Evolutionary conservation across 2,797 vertebrate genomes (phyloP).

Genomic region (Chanos chanos): DNA sequence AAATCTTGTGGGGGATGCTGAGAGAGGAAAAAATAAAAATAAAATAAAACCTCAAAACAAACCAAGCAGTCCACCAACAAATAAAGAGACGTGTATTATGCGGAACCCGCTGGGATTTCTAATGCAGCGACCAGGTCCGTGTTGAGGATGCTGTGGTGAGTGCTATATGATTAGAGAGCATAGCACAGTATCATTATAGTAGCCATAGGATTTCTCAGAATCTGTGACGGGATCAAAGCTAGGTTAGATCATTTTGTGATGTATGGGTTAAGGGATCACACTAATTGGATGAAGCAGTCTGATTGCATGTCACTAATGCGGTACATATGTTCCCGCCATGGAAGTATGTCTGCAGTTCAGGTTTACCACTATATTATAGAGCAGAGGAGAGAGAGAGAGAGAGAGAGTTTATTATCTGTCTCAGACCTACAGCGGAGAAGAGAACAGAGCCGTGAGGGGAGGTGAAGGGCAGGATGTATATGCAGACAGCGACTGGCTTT

Average conservation of each 20-base stretch:
- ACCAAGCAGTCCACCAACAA: too few species aligned
- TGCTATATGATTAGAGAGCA: constrained; percentile 58
- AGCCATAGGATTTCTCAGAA: constrained; percentile 51
- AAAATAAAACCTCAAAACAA: too few species aligned
- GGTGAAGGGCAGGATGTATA: too few species aligned
- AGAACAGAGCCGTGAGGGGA: too few species aligned
- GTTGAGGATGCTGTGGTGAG: constrained; percentile 53
- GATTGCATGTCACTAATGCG: constrained; percentile 61
- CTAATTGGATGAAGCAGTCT: constrained; percentile 53
- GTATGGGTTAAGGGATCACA: constrained; percentile 54
- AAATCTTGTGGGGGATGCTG: too few species aligned
- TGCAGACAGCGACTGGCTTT: too few species aligned
- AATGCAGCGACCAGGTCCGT: too few species aligned
- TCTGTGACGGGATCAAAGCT: constrained; percentile 56
- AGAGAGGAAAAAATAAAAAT: too few species aligned
- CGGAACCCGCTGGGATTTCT: too few species aligned
- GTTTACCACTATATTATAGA: constrained; percentile 18
- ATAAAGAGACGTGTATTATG: too few species aligned
- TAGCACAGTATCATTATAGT: constrained; percentile 44
- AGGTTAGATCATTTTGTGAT: constrained; percentile 60
- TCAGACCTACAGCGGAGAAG: too few species aligned
- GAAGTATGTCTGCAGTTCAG: constrained; percentile 23
- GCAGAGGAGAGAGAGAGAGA: neutral
- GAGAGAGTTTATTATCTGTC: neutral
- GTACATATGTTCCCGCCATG: constrained; percentile 63